A percentile compares a stretch with the other conserved stretches of the same genome.
Conservation (phyloP, 2,113 vertebrate genomes). For the Sinocyclocheilus rhinocerous region DNA sequence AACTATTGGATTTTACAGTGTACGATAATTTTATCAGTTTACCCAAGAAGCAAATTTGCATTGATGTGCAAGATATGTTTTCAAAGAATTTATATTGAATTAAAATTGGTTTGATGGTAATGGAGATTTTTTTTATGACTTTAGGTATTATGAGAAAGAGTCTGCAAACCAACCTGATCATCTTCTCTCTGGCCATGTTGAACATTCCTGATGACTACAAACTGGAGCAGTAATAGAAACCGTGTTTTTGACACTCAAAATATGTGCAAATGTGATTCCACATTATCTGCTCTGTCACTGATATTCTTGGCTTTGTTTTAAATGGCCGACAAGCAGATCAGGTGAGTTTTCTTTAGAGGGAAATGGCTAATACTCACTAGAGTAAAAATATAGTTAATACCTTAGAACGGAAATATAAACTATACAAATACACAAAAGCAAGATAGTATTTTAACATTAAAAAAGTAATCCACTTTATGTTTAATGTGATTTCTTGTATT, state of each 20-base stretch:
- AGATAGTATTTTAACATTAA: not conserved
- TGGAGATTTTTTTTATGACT: not conserved
- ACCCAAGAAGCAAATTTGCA: not conserved
- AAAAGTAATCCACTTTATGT: not conserved
- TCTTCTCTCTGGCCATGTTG: not conserved
- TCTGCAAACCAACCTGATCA: not conserved
- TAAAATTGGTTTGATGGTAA: not conserved
- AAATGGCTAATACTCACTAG: not conserved
- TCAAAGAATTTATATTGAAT: not conserved
- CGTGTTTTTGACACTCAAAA: not conserved
- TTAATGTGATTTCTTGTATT: too few species aligned
- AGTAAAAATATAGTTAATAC: not conserved
- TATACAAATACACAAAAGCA: not conserved
- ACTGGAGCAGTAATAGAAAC: not conserved
- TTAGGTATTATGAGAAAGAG: not conserved
- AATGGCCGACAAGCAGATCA: conserved; percentile 73
- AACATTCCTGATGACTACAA: not conserved
- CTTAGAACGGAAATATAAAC: not conserved
- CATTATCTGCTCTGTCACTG: not conserved
- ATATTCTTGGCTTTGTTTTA: not conserved
- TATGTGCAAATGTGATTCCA: not conserved
- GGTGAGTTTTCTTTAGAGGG: conserved; percentile 55
- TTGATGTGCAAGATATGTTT: too few species aligned
- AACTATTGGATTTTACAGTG: too few species aligned
- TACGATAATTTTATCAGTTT: not conserved